These are phyloP conservation scores for Coluber constrictor DNA, from an alignment of 2,797 vertebrate species.

Conservation along the genomic window DNA sequence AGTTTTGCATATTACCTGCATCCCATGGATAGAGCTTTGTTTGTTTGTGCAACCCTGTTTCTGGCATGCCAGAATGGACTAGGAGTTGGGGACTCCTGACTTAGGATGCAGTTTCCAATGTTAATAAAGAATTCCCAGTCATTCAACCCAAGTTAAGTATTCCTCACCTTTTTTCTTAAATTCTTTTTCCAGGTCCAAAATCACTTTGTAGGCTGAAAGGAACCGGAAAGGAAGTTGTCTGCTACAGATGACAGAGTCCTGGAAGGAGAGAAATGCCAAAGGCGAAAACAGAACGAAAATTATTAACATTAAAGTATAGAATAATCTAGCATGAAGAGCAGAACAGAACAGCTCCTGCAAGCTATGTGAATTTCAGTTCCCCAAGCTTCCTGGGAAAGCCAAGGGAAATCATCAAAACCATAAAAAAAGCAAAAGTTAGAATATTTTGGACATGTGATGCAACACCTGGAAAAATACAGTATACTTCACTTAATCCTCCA, in stretches of 20 bases:
- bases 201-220: conserved; percentile 84
- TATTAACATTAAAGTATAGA: background rate
- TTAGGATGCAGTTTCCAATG: background rate
- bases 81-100: background rate
- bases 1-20: too few relatives aligned
- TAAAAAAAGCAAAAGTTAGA: too few relatives aligned
- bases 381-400: background rate
- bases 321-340: background rate
- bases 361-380: background rate
- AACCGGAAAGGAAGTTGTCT: conserved; percentile 88
- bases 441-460: too few relatives aligned
- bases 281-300: background rate
- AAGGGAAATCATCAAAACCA: too few relatives aligned
- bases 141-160: background rate
- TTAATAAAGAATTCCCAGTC: background rate
- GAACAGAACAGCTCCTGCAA: background rate
- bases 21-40: too few relatives aligned
- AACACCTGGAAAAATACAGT: too few relatives aligned
- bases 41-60: too few relatives aligned
- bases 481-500: too few relatives aligned
- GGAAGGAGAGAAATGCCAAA: background rate
- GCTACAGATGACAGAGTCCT: conserved; percentile 82
- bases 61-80: too few relatives aligned
- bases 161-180: conserved; percentile 15
- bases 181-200: conserved; percentile 69